Evolutionary conservation across 2,888 invertebrate genomes (phyloP).

Genomic region (Drosophila macrothrix): DNA sequence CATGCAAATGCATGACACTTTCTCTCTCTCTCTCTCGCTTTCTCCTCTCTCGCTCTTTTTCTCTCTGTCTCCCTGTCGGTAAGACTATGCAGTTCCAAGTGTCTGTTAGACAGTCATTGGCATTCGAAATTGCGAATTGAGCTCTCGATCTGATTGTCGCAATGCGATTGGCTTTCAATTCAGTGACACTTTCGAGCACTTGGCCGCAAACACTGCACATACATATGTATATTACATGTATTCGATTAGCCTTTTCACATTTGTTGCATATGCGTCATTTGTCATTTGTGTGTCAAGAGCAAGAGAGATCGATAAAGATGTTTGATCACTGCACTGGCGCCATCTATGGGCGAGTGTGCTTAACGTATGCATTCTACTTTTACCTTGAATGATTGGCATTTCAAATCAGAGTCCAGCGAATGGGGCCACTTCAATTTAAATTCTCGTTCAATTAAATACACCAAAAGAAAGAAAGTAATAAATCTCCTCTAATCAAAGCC

Average conservation of each 20-base stretch:
- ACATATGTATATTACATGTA: neutral
- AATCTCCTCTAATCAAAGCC: neutral
- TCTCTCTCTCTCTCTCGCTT: neutral
- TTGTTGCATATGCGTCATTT: conserved; percentile 47
- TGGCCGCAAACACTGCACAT: conserved; percentile 2
- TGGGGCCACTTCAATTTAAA: conserved; percentile 4
- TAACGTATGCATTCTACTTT: neutral
- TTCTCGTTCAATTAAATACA: neutral
- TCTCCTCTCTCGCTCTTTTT: neutral
- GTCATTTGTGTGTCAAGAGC: conserved; percentile 15
- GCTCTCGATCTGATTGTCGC: conserved; percentile 57
- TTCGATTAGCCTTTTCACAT: conserved; percentile 29
- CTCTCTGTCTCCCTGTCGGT: neutral
- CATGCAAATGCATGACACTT: conserved; percentile 42
- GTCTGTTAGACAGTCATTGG: conserved; percentile 44
- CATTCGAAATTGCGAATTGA: conserved; percentile 64
- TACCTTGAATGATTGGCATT: neutral
- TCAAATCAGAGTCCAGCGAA: conserved; percentile 2
- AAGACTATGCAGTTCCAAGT: conserved; percentile 48
- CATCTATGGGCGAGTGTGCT: conserved; percentile 10
- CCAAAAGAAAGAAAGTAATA: neutral
- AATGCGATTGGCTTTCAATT: conserved; percentile 62
- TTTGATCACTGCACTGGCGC: conserved; percentile 31
- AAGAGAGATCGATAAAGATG: neutral
- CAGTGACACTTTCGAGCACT: conserved; percentile 49